Evolutionary conservation across 2,797 vertebrate genomes (phyloP), one percentile per base, ranked within the genome.

Genomic region (Sebastes cheni): DNA sequence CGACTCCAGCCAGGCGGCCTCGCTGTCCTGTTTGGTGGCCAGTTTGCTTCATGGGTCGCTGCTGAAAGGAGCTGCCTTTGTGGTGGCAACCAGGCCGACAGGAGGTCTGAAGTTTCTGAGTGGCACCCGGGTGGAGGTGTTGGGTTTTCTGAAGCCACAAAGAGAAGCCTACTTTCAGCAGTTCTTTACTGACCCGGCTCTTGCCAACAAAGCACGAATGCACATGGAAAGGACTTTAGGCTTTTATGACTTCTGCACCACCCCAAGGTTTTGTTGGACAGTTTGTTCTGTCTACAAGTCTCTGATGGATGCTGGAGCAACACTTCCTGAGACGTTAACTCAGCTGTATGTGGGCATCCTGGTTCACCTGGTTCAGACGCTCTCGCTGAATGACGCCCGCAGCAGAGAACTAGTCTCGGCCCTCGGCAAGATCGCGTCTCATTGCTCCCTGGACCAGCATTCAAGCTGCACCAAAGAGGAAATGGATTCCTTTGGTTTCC

Each of bases 231-330:
- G 72, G 55, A 95, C 91, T 36, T 78, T 95, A 2, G 92, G 94
- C 1, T 92, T 95, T 36, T 92, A 94, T 58, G 89, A 95, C 23
- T 80, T 96, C 77, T 93, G 91, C 34, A 76, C 84, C 16, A 83
- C 89, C 61, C 96, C 95, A 1, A 91, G 88, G 3, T 97, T 96
- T 73, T 96, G 95, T 82, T 96, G 96, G 95, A 96, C 92, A 16
- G 88, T 94, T 25, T 96, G 94, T 75, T 94, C 82, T 2, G 67
- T 93, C 7, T 92, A 95, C 74, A 91, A 89, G 54, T 75, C 39
- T 22, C 89, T 88, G 46, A 80, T 93, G 65, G 81, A 85, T 42
- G 70, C 81, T 68, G 78, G 74, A 30, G 80, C 55, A 5, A 23
- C 79, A 13, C 88, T 92, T n/a, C 95, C 96, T 2, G 92, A 92